phyloP scores from a whole-genome alignment of 1,140 invertebrate genomes.

The Drosophila subobscura region DNA sequence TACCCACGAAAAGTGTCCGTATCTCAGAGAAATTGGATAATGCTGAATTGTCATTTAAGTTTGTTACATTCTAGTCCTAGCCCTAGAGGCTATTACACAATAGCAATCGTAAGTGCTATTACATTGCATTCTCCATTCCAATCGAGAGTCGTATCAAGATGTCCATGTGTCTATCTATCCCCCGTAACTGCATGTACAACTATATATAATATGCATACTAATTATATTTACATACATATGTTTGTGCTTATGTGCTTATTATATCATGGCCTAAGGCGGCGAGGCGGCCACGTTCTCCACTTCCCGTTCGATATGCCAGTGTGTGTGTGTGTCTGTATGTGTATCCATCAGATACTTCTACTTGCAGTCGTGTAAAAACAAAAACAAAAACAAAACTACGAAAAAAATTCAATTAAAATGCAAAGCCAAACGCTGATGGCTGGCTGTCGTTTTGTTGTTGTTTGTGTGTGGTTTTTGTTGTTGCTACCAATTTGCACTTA shows the following conservation, averaged over 20 bases:
- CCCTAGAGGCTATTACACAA: no score
- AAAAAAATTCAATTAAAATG: slow-evolving; percentile 53
- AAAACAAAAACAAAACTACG: slow-evolving; percentile 6
- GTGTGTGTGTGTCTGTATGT: slow-evolving; percentile 19
- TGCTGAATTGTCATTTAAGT: no score
- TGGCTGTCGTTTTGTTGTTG: slow-evolving; percentile 12
- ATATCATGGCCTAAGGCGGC: slow-evolving; percentile 29
- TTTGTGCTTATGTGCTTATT: slow-evolving; percentile 36
- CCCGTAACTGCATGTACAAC: neutral
- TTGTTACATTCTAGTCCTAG: no score
- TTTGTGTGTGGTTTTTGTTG: slow-evolving; percentile 20
- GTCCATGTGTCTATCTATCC: slow-evolving; percentile 3
- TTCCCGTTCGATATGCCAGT: slow-evolving; percentile 47
- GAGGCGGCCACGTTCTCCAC: slow-evolving; percentile 49
- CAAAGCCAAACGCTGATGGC: slow-evolving; percentile 39
- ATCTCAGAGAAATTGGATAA: no score
- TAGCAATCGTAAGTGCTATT: no score
- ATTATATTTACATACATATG: no score
- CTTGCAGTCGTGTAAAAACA: slow-evolving; percentile 33
- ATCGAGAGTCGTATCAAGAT: neutral
- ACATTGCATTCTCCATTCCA: no score
- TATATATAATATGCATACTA: slow-evolving; percentile 58
- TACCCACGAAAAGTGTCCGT: no score
- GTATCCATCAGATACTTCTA: slow-evolving; percentile 52
- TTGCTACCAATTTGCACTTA: slow-evolving; percentile 71